These are phyloP conservation scores for Clivina fossor DNA, from an alignment of 2,888 invertebrate genomes.

Conservation along the genomic window DNA sequence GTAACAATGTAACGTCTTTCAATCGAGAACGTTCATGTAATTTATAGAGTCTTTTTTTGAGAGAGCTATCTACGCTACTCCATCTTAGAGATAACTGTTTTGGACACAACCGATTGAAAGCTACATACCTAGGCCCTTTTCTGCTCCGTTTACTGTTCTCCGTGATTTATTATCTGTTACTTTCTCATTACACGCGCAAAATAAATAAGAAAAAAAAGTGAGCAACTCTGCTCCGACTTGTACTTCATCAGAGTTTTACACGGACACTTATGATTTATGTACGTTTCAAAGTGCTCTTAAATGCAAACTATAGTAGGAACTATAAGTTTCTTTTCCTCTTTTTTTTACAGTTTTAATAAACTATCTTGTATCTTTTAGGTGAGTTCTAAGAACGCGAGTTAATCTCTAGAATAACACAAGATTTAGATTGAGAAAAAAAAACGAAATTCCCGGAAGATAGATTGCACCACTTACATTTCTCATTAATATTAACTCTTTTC, in stretches of 20 bases:
- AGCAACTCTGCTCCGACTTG: background rate
- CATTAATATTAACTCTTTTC: no score
- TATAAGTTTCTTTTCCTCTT: no score
- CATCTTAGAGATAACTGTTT: conserved; percentile 31
- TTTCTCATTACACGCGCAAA: conserved; percentile 19
- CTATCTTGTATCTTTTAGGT: no score
- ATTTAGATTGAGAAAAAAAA: no score
- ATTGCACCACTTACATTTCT: no score
- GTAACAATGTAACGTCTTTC: conserved; percentile 29
- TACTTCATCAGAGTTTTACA: conserved; percentile 20
- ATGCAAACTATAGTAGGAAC: no score
- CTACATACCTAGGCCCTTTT: conserved; percentile 21
- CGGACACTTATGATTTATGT: conserved; percentile 25
- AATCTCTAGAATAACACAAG: no score
- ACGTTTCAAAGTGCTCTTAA: background rate
- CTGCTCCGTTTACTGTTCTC: no score
- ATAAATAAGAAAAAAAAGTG: conserved; percentile 9
- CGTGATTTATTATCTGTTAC: conserved; percentile 27
- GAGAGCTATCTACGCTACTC: conserved; percentile 29
- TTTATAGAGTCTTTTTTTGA: conserved; percentile 32
- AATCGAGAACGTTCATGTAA: conserved; percentile 31
- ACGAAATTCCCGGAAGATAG: no score
- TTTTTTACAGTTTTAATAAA: no score
- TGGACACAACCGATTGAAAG: conserved; percentile 26
- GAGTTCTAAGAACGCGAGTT: no score